Conservation (phyloP, 2,113 vertebrate genomes). For the Rhynchomys soricoides region DNA sequence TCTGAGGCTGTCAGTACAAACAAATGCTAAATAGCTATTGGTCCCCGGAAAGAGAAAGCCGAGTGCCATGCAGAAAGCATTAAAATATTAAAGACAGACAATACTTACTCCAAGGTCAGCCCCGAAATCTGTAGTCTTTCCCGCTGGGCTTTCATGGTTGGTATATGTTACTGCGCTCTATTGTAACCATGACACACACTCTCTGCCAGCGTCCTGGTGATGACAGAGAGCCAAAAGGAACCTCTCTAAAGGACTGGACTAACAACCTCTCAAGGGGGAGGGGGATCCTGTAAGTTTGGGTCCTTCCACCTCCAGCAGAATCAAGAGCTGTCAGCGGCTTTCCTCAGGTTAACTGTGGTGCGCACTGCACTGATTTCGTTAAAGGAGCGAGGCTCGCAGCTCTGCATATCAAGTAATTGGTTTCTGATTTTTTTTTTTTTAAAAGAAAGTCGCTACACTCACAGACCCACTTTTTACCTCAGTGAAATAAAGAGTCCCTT, state of each 20-base stretch:
- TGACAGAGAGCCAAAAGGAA: slow-evolving; percentile 93
- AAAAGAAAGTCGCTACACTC: slow-evolving; percentile 75
- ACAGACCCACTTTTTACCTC: slow-evolving; percentile 78
- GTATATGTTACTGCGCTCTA: slow-evolving; percentile 91
- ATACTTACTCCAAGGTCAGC: slow-evolving; percentile 99
- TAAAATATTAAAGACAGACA: slow-evolving; percentile 89
- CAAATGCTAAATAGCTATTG: slow-evolving; percentile 83
- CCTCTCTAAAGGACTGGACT: slow-evolving; percentile 91
- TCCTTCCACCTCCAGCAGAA: slow-evolving; percentile 92
- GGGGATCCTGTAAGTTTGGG: slow-evolving; percentile 88
- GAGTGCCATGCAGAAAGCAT: slow-evolving; percentile 87
- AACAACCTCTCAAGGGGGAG: slow-evolving; percentile 85
- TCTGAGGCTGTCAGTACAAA: slow-evolving; percentile 84
- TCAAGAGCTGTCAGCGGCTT: slow-evolving; percentile 87
- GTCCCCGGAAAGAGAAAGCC: slow-evolving; percentile 78
- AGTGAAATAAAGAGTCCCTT: slow-evolving; percentile 78
- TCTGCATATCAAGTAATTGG: slow-evolving; percentile 82
- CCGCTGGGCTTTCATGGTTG: slow-evolving; percentile 99
- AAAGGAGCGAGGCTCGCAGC: slow-evolving; percentile 76
- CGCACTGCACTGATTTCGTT: slow-evolving; percentile 68
- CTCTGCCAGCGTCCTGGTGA: slow-evolving; percentile 90
- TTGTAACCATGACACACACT: slow-evolving; percentile 95
- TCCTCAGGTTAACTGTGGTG: slow-evolving; percentile 77
- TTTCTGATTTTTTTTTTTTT: slow-evolving; percentile 74
- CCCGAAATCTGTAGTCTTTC: slow-evolving; percentile 99